phyloP scores from a whole-genome alignment of 2,888 invertebrate genomes.

The Phortica okadai region DNA sequence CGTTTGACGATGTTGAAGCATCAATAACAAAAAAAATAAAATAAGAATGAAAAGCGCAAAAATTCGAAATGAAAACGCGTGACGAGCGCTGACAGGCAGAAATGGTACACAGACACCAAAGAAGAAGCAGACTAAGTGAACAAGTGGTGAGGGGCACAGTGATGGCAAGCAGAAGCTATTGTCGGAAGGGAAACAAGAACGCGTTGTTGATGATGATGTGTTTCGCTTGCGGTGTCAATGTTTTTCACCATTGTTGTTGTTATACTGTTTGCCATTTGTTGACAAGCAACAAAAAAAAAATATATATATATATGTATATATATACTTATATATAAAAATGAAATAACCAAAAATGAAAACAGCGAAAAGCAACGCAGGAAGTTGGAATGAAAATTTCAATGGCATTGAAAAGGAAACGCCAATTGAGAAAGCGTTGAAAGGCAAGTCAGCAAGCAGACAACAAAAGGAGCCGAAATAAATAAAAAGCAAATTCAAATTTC shows the following conservation, averaged over 20 bases:
- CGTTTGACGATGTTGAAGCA: conserved; percentile 39
- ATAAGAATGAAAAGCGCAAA: conserved; percentile 16
- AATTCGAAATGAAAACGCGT: conserved; percentile 17
- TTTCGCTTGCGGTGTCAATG: conserved; percentile 33
- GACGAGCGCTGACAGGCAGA: conserved; percentile 5
- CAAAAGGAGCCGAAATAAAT: not conserved
- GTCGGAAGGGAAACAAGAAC: not conserved
- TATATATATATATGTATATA: not conserved
- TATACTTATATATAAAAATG: conserved; percentile 7
- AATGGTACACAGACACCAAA: not conserved
- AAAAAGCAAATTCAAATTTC: conserved; percentile 55
- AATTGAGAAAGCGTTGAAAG: not conserved
- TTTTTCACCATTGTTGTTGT: conserved; percentile 13
- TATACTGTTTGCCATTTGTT: conserved; percentile 28
- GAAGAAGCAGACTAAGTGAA: not conserved
- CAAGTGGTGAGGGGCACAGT: not conserved
- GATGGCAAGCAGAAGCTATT: not conserved
- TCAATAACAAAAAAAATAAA: conserved; percentile 12
- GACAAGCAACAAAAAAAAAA: conserved; percentile 23
- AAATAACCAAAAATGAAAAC: conserved; percentile 21
- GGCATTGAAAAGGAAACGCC: conserved; percentile 24
- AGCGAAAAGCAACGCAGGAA: conserved; percentile 28
- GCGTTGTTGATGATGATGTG: conserved; percentile 21
- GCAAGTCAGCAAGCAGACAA: not conserved
- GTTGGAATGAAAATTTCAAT: conserved; percentile 16